Evolutionary conservation across 2,113 vertebrate genomes (phyloP).

Genomic region (Fulmarus glacialis): DNA sequence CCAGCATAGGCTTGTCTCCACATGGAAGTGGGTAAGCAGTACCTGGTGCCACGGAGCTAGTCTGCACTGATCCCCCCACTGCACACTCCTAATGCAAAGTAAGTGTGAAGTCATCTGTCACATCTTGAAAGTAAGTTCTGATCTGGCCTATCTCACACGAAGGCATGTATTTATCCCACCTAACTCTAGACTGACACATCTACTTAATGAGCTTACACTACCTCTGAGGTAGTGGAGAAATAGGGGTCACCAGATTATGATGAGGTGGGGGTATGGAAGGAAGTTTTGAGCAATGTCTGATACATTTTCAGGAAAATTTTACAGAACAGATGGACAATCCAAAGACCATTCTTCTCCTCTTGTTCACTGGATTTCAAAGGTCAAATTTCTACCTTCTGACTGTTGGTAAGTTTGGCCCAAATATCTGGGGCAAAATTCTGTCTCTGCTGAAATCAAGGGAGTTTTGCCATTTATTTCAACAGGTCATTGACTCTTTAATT

Average conservation of each 20-base stretch:
- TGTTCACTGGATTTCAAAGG: not conserved
- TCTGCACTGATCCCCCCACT: not conserved
- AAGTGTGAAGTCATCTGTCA: not conserved
- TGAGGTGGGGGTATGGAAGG: not conserved
- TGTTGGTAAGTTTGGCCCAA: not conserved
- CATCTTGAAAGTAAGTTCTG: not conserved
- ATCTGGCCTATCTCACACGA: not conserved
- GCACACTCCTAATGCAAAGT: not conserved
- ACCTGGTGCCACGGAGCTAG: accelerated
- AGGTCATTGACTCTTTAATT: not conserved
- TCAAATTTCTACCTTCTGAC: not conserved
- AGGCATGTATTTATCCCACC: not conserved
- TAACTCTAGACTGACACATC: not conserved
- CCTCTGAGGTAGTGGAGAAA: not conserved
- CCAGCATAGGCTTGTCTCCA: not conserved
- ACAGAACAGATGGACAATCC: not conserved
- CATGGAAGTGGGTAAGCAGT: not conserved
- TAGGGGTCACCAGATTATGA: not conserved
- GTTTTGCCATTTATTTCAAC: conserved; percentile 7
- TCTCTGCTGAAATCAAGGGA: not conserved
- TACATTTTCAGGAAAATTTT: not conserved
- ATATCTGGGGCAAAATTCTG: not conserved
- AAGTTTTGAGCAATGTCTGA: not conserved
- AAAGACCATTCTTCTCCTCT: not conserved
- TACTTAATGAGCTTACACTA: not conserved